Conservation (phyloP, 2,797 vertebrate species). For the Glyptemys insculpta region DNA sequence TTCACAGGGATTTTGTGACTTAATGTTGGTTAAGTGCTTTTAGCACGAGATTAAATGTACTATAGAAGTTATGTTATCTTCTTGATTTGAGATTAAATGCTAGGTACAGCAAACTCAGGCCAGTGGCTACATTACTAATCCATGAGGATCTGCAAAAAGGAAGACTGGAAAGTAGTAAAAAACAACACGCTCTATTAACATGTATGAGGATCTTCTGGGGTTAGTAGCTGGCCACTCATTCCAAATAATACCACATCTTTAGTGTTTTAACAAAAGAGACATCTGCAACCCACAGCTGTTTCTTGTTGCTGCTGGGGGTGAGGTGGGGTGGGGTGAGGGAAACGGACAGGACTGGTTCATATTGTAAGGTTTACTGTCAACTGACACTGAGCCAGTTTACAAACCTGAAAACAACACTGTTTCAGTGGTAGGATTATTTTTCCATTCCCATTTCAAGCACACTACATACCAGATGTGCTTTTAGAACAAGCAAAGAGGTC, state of each 20-base stretch:
- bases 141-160: not conserved
- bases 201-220: not conserved
- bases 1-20: accelerated
- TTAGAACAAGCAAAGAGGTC: not conserved
- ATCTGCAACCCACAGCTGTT: not conserved
- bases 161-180: not conserved
- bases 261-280: not conserved
- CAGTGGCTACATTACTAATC: not conserved
- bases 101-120: not conserved
- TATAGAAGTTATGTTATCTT: not conserved
- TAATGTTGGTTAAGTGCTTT: not conserved
- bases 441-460: not conserved
- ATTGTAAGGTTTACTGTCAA: not conserved
- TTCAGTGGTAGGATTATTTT: not conserved
- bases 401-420: not conserved
- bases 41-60: not conserved
- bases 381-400: not conserved
- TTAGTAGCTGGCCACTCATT: not conserved
- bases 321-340: no score
- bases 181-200: not conserved
- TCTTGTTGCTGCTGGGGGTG: not conserved
- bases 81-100: not conserved
- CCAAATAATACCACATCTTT: not conserved
- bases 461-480: accelerated
- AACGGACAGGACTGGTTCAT: not conserved